Evolutionary conservation across 2,888 invertebrate genomes (phyloP).

Genomic region (Aproaerema taeniolella): DNA sequence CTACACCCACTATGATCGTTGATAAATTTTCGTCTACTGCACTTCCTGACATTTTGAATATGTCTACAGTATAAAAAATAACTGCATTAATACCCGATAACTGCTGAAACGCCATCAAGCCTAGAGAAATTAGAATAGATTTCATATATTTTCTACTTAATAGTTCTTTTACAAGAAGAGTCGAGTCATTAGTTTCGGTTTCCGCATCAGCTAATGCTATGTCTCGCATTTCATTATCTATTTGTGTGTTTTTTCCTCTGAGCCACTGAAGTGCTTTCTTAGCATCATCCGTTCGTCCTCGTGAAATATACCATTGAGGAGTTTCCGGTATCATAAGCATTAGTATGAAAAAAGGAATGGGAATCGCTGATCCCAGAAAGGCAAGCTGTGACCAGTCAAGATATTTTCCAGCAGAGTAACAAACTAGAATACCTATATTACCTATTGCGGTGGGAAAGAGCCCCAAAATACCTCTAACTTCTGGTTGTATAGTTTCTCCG

Average conservation of each 20-base stretch:
- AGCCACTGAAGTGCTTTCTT: slow-evolving; percentile 89
- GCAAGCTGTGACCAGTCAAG: slow-evolving; percentile 91
- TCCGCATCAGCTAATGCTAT: slow-evolving; percentile 84
- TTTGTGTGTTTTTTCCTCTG: slow-evolving; percentile 86
- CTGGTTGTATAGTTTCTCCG: slow-evolving; percentile 94
- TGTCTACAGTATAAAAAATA: slow-evolving; percentile 94
- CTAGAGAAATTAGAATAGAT: slow-evolving; percentile 88
- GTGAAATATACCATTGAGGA: slow-evolving; percentile 93
- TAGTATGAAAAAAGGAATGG: slow-evolving; percentile 87
- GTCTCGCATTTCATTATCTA: slow-evolving; percentile 86
- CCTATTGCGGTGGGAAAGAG: slow-evolving; percentile 92
- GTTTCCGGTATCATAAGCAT: slow-evolving; percentile 95
- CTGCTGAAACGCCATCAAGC: slow-evolving; percentile 97
- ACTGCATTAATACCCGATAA: slow-evolving; percentile 96
- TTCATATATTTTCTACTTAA: slow-evolving; percentile 83
- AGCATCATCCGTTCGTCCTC: slow-evolving; percentile 85
- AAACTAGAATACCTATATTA: slow-evolving; percentile 88
- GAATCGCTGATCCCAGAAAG: slow-evolving; percentile 84
- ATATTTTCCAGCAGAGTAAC: slow-evolving; percentile 88
- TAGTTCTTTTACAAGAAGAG: slow-evolving; percentile 76
- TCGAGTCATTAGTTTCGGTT: slow-evolving; percentile 79
- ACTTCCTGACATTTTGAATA: slow-evolving; percentile 92
- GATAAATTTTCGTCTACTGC: slow-evolving; percentile 86
- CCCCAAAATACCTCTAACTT: slow-evolving; percentile 93
- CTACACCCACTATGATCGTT: slow-evolving; percentile 92